Evolutionary conservation across 2,113 vertebrate species (phyloP), one percentile per base, ranked within the genome.

Genomic region (Amblyornis subalaris): DNA sequence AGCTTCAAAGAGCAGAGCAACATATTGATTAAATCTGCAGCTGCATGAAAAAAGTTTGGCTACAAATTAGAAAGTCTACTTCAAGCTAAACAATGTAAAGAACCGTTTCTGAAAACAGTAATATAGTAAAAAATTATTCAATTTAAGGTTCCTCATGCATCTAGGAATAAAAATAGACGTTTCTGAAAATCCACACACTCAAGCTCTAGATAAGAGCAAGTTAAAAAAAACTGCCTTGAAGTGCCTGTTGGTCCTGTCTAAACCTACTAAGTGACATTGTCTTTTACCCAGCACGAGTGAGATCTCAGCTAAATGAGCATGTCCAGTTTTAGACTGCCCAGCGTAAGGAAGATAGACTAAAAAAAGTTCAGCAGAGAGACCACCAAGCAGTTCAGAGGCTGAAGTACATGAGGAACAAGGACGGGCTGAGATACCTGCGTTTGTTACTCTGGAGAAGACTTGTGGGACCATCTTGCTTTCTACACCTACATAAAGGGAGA

Each of bases 361-460:
- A 83, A 7, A 8, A 64, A 76, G 35, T 10, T 47, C 54, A 92
- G 57, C 51, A 81, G 23, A 76, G 25, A 44, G 12, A 53, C 14
- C 24, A 22, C 17, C 10, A 33, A 67, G 20, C 4, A 1, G 1
- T 50, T 16, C 4, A 5, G 9, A 5, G 13, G 11, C 38, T 61
- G n/a, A 61, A 72, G 14, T 2, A 70, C 42, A 25, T 0, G 0
- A 74, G 47, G 47, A 85, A n/a, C n/a, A 33, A 17, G 14, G 45
- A 23, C 0, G 1, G 55, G 45, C 24, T 21, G 8, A 60, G 38
- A 65, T 4, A 73, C 3, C 7, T 7, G 22, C 2, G 2, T 26
- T 44, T 74, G 28, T 40, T 62, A 35, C 20, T 42, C 47, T 24
- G 25, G 5, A 72, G 28, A 71, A 75, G 0, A 3, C 40, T 2